phyloP scores from a whole-genome alignment of 1,140 invertebrate species.

The Drosophila arawakana region DNA sequence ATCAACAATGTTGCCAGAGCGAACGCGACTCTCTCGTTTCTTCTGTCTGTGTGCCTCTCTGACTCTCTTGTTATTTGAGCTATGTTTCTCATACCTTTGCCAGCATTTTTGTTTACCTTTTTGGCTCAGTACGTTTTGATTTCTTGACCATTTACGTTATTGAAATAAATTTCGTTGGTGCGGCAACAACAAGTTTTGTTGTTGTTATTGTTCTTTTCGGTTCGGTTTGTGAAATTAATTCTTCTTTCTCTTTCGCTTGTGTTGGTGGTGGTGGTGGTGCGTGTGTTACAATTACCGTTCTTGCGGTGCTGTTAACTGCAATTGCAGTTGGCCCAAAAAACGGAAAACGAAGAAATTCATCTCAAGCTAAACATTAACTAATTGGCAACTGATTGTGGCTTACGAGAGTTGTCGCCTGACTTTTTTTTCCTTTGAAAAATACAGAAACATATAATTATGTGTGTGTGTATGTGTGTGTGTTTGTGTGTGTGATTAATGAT shows the following conservation, averaged over 20 bases:
- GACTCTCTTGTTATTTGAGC: conserved; percentile 45
- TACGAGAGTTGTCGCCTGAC: conserved; percentile 29
- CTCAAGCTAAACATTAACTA: conserved; percentile 28
- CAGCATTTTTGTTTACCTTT: conserved; percentile 81
- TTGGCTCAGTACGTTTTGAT: conserved; percentile 75
- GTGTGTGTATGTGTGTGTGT: conserved; percentile 38
- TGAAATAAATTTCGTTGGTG: conserved; percentile 60
- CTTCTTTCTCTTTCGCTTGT: conserved; percentile 7
- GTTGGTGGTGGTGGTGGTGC: conserved; percentile 21
- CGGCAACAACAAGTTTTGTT: conserved; percentile 18
- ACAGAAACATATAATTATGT: conserved; percentile 43
- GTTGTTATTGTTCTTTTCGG: conserved; percentile 7
- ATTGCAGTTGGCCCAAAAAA: conserved; percentile 54
- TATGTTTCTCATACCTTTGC: conserved; percentile 63
- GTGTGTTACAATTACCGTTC: conserved; percentile 75
- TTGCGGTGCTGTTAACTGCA: conserved; percentile 53
- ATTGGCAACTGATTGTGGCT: conserved; percentile 56
- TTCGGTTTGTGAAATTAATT: conserved; percentile 1
- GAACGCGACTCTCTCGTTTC: conserved; percentile 7
- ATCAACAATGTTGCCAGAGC: conserved; percentile 66
- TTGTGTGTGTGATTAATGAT: conserved; percentile 72
- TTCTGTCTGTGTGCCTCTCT: conserved; percentile 9
- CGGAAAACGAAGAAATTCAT: conserved; percentile 4
- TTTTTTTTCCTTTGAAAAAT: conserved; percentile 4
- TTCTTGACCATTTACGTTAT: conserved; percentile 82